Percentiles rank a stretch among this genome's conserved stretches.
Evolutionary conservation across 2,113 vertebrate genomes (phyloP).

Genomic region (Seriola dumerili): DNA sequence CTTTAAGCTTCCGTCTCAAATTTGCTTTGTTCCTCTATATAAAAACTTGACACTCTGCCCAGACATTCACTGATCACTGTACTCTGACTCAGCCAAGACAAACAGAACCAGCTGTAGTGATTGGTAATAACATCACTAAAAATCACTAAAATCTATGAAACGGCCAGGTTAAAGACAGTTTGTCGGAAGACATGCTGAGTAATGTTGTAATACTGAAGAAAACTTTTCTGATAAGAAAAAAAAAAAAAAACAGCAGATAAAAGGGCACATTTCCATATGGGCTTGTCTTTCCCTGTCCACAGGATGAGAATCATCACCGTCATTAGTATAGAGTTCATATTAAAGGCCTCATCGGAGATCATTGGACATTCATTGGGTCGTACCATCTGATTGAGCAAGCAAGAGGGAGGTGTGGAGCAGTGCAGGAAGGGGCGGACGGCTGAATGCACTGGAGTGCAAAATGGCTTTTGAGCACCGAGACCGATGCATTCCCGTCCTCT

Average conservation of each 20-base stretch:
- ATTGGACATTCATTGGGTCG: conserved; percentile 86
- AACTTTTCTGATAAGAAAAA: conserved; percentile 18
- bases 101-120: conserved; percentile 56
- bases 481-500: conserved; percentile 17
- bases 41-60: conserved; percentile 27
- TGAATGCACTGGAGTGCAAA: conserved; percentile 72
- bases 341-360: conserved; percentile 85
- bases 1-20: background rate
- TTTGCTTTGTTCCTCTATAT: background rate
- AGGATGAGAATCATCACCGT: conserved; percentile 50
- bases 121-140: conserved; percentile 28
- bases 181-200: conserved; percentile 13
- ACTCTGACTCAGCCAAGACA: conserved; percentile 32
- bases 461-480: conserved; percentile 56
- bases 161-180: background rate
- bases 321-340: conserved; percentile 64
- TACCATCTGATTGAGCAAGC: conserved; percentile 79
- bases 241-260: conserved; percentile 33
- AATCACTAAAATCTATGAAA: conserved; percentile 1
- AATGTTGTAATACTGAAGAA: conserved; percentile 52
- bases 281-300: conserved; percentile 48
- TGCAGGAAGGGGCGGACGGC: conserved; percentile 32
- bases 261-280: conserved; percentile 52
- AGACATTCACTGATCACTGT: conserved; percentile 7
- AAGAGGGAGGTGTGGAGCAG: background rate